Percentiles rank a stretch among this genome's conserved stretches.
phyloP scores from a whole-genome alignment of 2,888 invertebrate species.

The Antheraea assamensis region DNA sequence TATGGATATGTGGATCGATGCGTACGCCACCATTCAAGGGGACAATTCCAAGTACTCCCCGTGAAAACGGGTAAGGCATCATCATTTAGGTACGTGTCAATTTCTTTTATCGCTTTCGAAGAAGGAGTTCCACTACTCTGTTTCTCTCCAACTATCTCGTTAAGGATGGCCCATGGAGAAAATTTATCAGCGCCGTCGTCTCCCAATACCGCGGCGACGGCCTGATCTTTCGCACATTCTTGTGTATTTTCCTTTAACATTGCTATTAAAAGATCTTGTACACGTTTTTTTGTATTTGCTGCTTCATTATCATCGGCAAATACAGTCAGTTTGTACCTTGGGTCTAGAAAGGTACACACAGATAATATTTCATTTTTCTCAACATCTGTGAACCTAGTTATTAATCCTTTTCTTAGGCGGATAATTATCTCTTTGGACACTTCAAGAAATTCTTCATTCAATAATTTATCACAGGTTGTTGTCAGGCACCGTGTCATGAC shows the following conservation, averaged over 20 bases:
- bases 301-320: conserved; percentile 15
- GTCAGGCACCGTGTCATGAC: conserved; percentile 24
- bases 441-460: too few species aligned
- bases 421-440: conserved; percentile 6
- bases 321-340: conserved; percentile 22
- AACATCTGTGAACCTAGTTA: conserved; percentile 20
- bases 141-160: conserved; percentile 20
- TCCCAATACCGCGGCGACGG: too few species aligned
- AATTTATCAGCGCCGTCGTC: too few species aligned
- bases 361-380: conserved; percentile 21
- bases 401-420: conserved; percentile 16
- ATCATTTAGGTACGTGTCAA: conserved; percentile 25
- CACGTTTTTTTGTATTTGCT: conserved; percentile 18
- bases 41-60: background rate
- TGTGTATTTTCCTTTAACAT: too few species aligned
- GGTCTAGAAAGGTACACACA: conserved; percentile 26
- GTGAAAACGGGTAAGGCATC: background rate
- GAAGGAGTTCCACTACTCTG: conserved; percentile 20
- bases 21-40: conserved; percentile 26
- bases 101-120: conserved; percentile 25
- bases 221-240: too few species aligned
- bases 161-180: conserved; percentile 24
- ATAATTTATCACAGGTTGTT: background rate
- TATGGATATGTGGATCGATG: conserved; percentile 22
- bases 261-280: conserved; percentile 11